Base-by-base conservation (phyloP, 1,140 invertebrate species). In the Cydia amplana region DNA sequence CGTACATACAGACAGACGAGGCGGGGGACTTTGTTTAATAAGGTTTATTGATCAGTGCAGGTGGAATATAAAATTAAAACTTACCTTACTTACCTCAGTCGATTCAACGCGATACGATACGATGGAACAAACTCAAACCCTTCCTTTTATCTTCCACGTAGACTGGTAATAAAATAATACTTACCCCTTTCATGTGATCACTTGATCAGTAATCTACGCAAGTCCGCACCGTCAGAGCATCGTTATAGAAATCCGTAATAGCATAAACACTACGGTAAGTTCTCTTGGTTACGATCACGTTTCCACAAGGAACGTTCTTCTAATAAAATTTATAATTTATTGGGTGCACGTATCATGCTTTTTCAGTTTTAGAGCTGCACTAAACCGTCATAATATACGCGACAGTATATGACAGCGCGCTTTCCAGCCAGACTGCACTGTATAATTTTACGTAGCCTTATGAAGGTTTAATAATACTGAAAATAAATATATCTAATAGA, bases 281-380 rank as follows among this genome's bases (percentile, higher is more conserved):
- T 23, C 20, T 23, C 20, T 60, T 23, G 55, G 16, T 60, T 23
- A 60, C 10, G 18, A 60, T 18, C 49, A 51, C 49, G 9, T 6
- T 18, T 23, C n/a, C 9, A 60, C 7, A 5, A 10, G 9, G 9
- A 60, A 60, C 20, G 18, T 51, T 51, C 46, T 49, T 16, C n/a
- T 51, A 51, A 51, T 60, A 60, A 60, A 60, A 23, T 60, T 10
- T 60, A 60, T 60, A 60, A 23, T 60, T 60, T 60, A 60, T 23
- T 60, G 55, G 20, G 6, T 60, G 20, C 20, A 60, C 49, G 49
- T 60, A 60, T 10, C 20, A 60, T 60, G 20, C 20, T 23, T 60
- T 23, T 20, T 1, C 16, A 20, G 55, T 60, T 60, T 60, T 23
- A 60, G 12, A 23, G 55, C 55, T 60, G 20, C 55, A 60, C 18